Evolutionary conservation across 2,888 invertebrate genomes (phyloP).

Genomic region (Catocala fraxini): DNA sequence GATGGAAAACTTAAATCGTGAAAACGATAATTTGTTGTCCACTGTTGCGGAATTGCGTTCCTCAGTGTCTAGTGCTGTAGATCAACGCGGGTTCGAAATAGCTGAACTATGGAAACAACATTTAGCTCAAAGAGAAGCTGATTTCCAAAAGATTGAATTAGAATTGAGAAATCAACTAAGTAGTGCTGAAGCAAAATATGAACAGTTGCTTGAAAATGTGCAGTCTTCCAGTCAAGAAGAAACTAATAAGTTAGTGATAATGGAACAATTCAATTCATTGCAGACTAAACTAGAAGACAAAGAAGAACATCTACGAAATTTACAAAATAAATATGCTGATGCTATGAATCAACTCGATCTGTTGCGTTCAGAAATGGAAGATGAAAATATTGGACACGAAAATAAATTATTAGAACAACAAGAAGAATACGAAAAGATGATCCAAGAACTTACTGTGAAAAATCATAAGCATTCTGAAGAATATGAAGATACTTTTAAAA

Average conservation of each 20-base stretch:
- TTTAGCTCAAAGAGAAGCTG: slow-evolving; percentile 88
- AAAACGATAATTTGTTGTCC: slow-evolving; percentile 80
- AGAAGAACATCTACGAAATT: slow-evolving; percentile 74
- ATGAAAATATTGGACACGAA: slow-evolving; percentile 78
- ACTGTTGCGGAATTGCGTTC: slow-evolving; percentile 80
- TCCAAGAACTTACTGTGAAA: slow-evolving; percentile 65
- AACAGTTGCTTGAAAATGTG: slow-evolving; percentile 78
- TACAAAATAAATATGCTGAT: slow-evolving; percentile 80
- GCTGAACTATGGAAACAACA: slow-evolving; percentile 91
- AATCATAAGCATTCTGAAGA: slow-evolving; percentile 56
- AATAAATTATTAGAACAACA: slow-evolving; percentile 78
- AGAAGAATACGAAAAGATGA: slow-evolving; percentile 79
- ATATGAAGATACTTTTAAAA: slow-evolving; percentile 60
- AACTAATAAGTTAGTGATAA: slow-evolving; percentile 75
- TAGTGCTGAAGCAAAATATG: slow-evolving; percentile 82
- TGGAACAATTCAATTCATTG: slow-evolving; percentile 76
- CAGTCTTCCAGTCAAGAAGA: slow-evolving; percentile 82
- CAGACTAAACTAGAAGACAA: slow-evolving; percentile 81
- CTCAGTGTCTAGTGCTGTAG: slow-evolving; percentile 85
- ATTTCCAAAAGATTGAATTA: slow-evolving; percentile 86
- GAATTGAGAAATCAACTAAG: slow-evolving; percentile 84
- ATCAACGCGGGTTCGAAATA: slow-evolving; percentile 90
- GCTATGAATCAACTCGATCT: slow-evolving; percentile 75
- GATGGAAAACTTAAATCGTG: slow-evolving; percentile 72
- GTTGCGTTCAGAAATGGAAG: slow-evolving; percentile 80